Evolutionary conservation across 2,888 invertebrate genomes (phyloP), one percentile per base, ranked within the genome.

Genomic region (Macrophya alboannulata): DNA sequence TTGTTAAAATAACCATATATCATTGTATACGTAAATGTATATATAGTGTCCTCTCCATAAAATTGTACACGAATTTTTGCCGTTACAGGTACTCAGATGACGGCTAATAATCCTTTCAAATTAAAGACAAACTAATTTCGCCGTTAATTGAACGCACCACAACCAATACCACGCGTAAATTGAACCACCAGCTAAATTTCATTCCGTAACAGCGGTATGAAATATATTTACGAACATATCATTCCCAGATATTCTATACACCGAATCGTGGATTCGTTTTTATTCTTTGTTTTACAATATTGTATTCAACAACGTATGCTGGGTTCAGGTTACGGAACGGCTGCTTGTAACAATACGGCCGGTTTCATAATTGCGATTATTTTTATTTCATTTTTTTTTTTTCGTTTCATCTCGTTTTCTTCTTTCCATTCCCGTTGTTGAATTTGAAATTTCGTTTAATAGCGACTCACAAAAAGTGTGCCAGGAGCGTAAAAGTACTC

Each of bases 361-460:
- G 25, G 25, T 31, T 51, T 51, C n/a, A 31, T 17, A n/a, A 10
- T 55, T 21, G 55, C 9, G 55, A 55, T 55, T 43, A 55, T 37
- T 15, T 37, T 15, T 62, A 15, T 71, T 15, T 31, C 1, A 31
- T 31, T 31, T 31, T 31, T 31, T 31, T 31, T 31, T 31, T 31
- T 31, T 31, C 31, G 1, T 31, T 31, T 3, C 3, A 2, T 31
- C 21, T 37, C 37, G 4, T 37, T 12, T 21, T 74, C 21, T 62
- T 21, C n/a, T 25, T 62, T 62, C 1, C 1, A 8, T 10, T 62
- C 12, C 31, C 37, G 8, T 77, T 9, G 48, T 55, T 31, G 45
- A 43, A 55, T 68, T 68, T 37, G 68, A 74, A 74, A 74, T 74
- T 74, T 21, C 31, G n/a, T 21, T 74, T 21, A 25, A 74, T 45